Evolutionary conservation across 2,888 invertebrate genomes (phyloP).

Genomic region (Dexiosoma caninum): DNA sequence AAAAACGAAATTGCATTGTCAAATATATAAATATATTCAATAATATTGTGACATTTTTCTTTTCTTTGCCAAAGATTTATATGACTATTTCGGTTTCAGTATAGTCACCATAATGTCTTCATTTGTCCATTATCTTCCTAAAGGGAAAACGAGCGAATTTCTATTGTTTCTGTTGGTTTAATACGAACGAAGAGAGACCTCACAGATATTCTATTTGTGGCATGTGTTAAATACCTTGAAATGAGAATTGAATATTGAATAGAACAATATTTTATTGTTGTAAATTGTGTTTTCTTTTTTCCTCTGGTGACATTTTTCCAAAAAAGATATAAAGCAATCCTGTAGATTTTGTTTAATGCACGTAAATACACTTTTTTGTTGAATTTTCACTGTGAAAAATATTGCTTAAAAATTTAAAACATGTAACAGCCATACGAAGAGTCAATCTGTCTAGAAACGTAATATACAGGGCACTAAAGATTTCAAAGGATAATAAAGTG

Average conservation of each 20-base stretch:
- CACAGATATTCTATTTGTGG: slow-evolving; percentile 43
- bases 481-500: too few species aligned
- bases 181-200: slow-evolving; percentile 38
- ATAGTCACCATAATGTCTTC: slow-evolving; percentile 76
- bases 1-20: slow-evolving; percentile 51
- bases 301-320: slow-evolving; percentile 45
- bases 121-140: neutral
- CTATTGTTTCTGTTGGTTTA: slow-evolving; percentile 10
- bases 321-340: slow-evolving; percentile 26
- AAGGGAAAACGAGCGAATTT: slow-evolving; percentile 36
- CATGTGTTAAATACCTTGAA: slow-evolving; percentile 57
- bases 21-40: slow-evolving; percentile 33
- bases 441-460: too few species aligned
- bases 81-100: slow-evolving; percentile 72
- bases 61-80: slow-evolving; percentile 23
- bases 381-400: neutral
- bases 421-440: neutral
- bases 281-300: slow-evolving; percentile 1
- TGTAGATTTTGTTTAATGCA: slow-evolving; percentile 18
- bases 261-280: slow-evolving; percentile 40
- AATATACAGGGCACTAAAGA: too few species aligned
- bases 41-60: slow-evolving; percentile 46
- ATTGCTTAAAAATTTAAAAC: neutral
- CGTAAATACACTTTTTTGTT: slow-evolving; percentile 16
- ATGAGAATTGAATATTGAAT: slow-evolving; percentile 44